Base-by-base conservation (phyloP, 2,113 vertebrate genomes). In the Callipepla californica region DNA sequence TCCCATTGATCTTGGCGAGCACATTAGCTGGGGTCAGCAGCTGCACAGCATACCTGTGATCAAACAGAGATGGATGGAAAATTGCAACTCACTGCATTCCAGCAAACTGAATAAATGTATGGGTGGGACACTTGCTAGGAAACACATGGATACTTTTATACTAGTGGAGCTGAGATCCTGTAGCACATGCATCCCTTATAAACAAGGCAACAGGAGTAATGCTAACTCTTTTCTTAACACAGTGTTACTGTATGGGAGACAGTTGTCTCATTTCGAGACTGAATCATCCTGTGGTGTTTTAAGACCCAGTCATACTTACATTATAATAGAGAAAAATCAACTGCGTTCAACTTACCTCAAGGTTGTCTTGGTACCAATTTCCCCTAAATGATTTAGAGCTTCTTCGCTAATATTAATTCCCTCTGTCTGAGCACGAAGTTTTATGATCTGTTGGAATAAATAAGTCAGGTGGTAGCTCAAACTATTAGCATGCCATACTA, bases 321-420 rank as follows among this genome's bases (percentile, higher is more conserved):
- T n/a, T 14, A 9, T 40, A 50, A 59, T 28, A 69, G 1, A 74
- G 47, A 80, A 63, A 91, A 95, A 25, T 20, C 13, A 45, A 8
- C 34, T n/a, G 21, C 3, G 4, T 30, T 74, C 30, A 38, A 28
- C 93, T 95, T 97, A 99, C 99, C 99, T 98, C 94, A 99, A 98
- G 3, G 99, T 99, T 88, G 99, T 99, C 97, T 99, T 99, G 75
- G 98, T 98, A 87, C 99, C 99, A 3, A 99, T 99, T 95, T 99
- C 99, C 57, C 99, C 98, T 70, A 99, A 97, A 91, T 99, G 99
- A 89, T 98, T 96, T 34, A 99, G 96, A 12, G 99, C 98, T 77
- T 99, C 99, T 89, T 99, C 99, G 6, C 99, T 99, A 94, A 99
- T 98, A 88, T 96, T 98, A 94, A 99, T 99, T 34, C 99, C 98